Evolutionary conservation across 2,113 vertebrate species (phyloP).

Genomic region (Syngnathoides biaculeatus): DNA sequence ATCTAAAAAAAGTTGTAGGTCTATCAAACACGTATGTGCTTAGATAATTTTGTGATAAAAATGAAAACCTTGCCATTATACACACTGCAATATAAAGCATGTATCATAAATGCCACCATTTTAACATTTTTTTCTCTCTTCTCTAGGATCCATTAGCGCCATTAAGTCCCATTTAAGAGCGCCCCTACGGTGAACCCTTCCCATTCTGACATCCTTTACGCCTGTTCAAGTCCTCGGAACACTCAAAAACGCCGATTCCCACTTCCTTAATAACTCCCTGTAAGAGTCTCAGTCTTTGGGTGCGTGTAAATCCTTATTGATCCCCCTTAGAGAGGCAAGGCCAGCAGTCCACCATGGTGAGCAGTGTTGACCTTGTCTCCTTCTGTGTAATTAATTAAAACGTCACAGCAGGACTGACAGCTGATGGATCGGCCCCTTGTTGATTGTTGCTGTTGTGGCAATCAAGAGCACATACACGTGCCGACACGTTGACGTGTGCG

Average conservation of each 20-base stretch:
- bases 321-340: slow-evolving; percentile 54
- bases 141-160: slow-evolving; percentile 53
- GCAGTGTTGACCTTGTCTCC: slow-evolving; percentile 66
- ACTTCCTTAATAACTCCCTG: slow-evolving; percentile 66
- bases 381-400: slow-evolving; percentile 74
- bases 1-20: neutral
- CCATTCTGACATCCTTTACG: slow-evolving; percentile 50
- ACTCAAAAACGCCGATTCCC: slow-evolving; percentile 48
- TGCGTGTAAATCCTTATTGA: slow-evolving; percentile 66
- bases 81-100: neutral
- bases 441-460: slow-evolving; percentile 64
- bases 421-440: slow-evolving; percentile 70
- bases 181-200: slow-evolving; percentile 59
- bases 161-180: slow-evolving; percentile 57
- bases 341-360: slow-evolving; percentile 42
- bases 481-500: slow-evolving; percentile 26
- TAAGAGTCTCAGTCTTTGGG: slow-evolving; percentile 54
- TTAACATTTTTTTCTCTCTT: slow-evolving; percentile 18
- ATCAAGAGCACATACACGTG: slow-evolving; percentile 29
- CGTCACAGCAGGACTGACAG: slow-evolving; percentile 65
- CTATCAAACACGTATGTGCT: too few species aligned
- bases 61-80: too few species aligned
- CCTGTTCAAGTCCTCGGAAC: slow-evolving; percentile 44
- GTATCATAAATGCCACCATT: slow-evolving; percentile 3
- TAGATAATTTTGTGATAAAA: too few species aligned